These are phyloP conservation scores for Ecliptopera silaceata DNA, from an alignment of 2,888 invertebrate species.

Conservation along the genomic window DNA sequence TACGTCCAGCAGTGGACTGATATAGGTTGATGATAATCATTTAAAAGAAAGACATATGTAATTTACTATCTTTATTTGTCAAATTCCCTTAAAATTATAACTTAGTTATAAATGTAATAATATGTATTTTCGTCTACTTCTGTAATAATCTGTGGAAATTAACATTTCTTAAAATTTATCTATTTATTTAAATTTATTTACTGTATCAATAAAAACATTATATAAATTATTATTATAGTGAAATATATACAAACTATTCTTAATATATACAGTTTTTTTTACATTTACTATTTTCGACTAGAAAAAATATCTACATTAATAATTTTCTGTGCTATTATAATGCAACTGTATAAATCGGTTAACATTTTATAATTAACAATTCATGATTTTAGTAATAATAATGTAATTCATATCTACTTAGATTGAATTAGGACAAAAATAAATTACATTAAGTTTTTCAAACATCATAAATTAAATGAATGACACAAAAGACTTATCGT, in stretches of 20 bases:
- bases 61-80: constrained; percentile 80
- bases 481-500: too few species aligned
- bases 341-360: neutral
- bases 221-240: constrained; percentile 25
- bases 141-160: constrained; percentile 28
- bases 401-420: too few species aligned
- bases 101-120: constrained; percentile 31
- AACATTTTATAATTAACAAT: neutral
- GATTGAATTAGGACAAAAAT: too few species aligned
- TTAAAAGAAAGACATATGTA: constrained; percentile 38
- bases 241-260: constrained; percentile 20
- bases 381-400: too few species aligned
- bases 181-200: constrained; percentile 35
- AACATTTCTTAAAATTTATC: constrained; percentile 27
- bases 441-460: too few species aligned
- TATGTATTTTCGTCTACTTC: constrained; percentile 36
- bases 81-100: constrained; percentile 62
- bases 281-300: neutral
- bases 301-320: neutral
- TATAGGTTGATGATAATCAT: too few species aligned
- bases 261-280: constrained; percentile 31
- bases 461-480: too few species aligned
- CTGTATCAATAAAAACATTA: constrained; percentile 18
- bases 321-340: constrained; percentile 8
- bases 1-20: too few species aligned